Evolutionary conservation across 1,140 invertebrate species (phyloP).

Genomic region (Drosophila sproati): DNA sequence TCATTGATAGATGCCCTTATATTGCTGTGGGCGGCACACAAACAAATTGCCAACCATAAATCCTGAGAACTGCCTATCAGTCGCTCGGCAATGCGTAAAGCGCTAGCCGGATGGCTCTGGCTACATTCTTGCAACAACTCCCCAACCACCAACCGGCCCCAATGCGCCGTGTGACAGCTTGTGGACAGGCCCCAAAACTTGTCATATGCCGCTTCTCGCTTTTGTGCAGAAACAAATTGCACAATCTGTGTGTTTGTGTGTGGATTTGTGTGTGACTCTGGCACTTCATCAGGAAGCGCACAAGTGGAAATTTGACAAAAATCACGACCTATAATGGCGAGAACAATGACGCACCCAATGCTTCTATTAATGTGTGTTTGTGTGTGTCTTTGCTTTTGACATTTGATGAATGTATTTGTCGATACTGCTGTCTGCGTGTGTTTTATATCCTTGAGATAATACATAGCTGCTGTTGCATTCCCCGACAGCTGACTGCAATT

Average conservation of each 20-base stretch:
- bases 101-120: slow-evolving; percentile 14
- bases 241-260: slow-evolving; percentile 28
- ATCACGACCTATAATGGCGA: slow-evolving; percentile 57
- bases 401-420: slow-evolving; percentile 64
- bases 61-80: slow-evolving; percentile 69
- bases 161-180: slow-evolving; percentile 50
- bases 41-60: slow-evolving; percentile 78
- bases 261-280: neutral
- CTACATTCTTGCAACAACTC: neutral
- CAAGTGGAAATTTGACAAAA: slow-evolving; percentile 72
- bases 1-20: slow-evolving; percentile 63
- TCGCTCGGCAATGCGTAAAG: slow-evolving; percentile 72
- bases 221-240: slow-evolving; percentile 45
- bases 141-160: neutral
- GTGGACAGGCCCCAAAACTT: slow-evolving; percentile 76
- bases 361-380: slow-evolving; percentile 11
- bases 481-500: slow-evolving; percentile 51
- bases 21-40: slow-evolving; percentile 31
- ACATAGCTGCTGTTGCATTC: slow-evolving; percentile 42
- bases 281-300: slow-evolving; percentile 50
- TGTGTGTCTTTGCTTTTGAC: slow-evolving; percentile 29
- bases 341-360: slow-evolving; percentile 4
- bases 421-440: neutral
- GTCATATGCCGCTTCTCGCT: slow-evolving; percentile 43
- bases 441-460: slow-evolving; percentile 16